Evolutionary conservation across 2,888 invertebrate species (phyloP).

Genomic region (Drosophila meridionalis): DNA sequence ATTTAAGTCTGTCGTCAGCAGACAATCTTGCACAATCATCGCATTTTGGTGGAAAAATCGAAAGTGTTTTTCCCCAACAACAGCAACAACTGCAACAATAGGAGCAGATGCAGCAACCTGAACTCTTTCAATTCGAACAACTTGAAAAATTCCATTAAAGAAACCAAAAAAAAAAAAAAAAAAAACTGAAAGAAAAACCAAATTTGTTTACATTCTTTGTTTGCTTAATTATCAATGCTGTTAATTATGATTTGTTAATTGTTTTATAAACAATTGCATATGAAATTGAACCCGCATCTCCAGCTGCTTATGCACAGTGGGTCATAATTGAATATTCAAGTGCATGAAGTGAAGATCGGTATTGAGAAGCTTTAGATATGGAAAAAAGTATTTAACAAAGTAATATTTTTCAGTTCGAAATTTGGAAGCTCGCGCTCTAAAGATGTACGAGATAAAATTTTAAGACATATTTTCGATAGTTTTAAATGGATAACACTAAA

Average conservation of each 20-base stretch:
- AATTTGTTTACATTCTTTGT: constrained; percentile 30
- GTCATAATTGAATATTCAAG: not conserved
- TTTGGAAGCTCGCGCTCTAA: too few species aligned
- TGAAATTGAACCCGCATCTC: constrained; percentile 51
- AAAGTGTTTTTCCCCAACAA: constrained; percentile 47
- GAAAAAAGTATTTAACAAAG: not conserved
- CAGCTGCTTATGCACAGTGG: constrained; percentile 29
- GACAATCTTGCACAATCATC: constrained; percentile 44
- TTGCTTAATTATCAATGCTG: constrained; percentile 40
- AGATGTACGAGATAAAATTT: too few species aligned
- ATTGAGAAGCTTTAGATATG: not conserved
- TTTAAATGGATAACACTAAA: too few species aligned
- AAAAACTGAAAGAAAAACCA: not conserved
- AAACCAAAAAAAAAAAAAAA: not conserved
- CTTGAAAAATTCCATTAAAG: constrained; percentile 30
- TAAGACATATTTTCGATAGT: too few species aligned
- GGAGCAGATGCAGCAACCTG: constrained; percentile 3
- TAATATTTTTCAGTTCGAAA: too few species aligned
- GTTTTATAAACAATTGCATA: constrained; percentile 50
- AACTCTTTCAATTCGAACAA: constrained; percentile 15
- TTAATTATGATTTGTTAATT: constrained; percentile 70
- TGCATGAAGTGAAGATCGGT: not conserved
- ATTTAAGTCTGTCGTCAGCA: constrained; percentile 6
- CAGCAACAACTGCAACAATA: constrained; percentile 28
- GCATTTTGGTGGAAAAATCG: constrained; percentile 41